Conservation (phyloP, 2,888 invertebrate genomes). For the Macrosoma leucophasiata region DNA sequence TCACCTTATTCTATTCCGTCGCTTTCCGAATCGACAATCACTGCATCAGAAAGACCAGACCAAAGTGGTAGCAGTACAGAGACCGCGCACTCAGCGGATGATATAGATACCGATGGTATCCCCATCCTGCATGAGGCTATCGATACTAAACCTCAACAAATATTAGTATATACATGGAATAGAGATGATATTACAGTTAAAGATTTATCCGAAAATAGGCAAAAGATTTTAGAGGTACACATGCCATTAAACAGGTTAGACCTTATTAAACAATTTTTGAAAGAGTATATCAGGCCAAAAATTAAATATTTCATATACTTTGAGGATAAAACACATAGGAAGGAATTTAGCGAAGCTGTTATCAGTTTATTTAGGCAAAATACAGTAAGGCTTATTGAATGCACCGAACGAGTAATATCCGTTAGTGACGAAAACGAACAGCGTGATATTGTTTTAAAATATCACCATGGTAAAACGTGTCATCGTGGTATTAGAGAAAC, state of each 20-base stretch:
- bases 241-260: constrained; percentile 9
- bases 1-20: too few species aligned
- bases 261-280: constrained; percentile 18
- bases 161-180: constrained; percentile 13
- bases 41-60: constrained; percentile 1
- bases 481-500: constrained; percentile 18
- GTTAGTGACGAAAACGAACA: constrained; percentile 13
- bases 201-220: constrained; percentile 9
- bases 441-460: constrained; percentile 9
- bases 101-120: constrained; percentile 7
- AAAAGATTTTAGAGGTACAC: constrained; percentile 12
- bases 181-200: constrained; percentile 12
- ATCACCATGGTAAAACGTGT: constrained; percentile 14
- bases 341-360: constrained; percentile 14
- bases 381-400: constrained; percentile 24
- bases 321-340: constrained; percentile 13
- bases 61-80: neutral
- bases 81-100: constrained; percentile 5
- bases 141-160: constrained; percentile 22
- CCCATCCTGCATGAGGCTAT: constrained; percentile 12
- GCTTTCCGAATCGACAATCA: too few species aligned
- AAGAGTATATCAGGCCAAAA: constrained; percentile 12
- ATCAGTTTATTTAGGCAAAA: constrained; percentile 23
- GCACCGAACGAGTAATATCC: constrained; percentile 23
- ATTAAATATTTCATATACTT: constrained; percentile 25